Base-by-base conservation (phyloP, 2,888 invertebrate species). In the Oscheius sp. region DNA sequence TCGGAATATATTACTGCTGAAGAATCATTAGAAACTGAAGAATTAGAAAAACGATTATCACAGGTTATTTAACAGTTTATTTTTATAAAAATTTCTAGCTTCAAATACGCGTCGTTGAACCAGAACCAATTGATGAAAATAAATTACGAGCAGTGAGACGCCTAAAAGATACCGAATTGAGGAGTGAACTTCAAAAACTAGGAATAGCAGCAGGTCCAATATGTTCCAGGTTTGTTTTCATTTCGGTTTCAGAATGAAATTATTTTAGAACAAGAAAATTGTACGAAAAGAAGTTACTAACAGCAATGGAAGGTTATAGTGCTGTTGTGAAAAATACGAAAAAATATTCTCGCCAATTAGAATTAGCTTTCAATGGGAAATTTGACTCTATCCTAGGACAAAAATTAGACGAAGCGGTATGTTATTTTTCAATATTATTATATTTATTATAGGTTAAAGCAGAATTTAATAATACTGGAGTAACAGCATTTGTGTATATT, bases 401-500 rank as follows among this genome's bases (percentile, higher is more conserved):
- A 55, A 41, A 35, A 9, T 64, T 68, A 13, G 63, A 78, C 46
- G 61, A 69, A 35, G 9, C 25, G 64, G 76, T 72, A 61, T 35
- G 45, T 43, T 71, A 3, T 35, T n/a, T n/a, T 7, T 64, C 3
- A 1, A 18, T 1, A 41, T 9, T 35, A 18, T 58, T 13, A 21
- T 59, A 12, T 16, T 27, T 25, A 12, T 68, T 69, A 21, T 18
- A 66, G 64, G 29, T 63, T 16, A 49, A 69, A 21, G 29, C 35
- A 23, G 64, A 58, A 16, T 73, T 73, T 35, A 18, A 29, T n/a
- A 64, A 59, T 46, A 25, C 25, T 18, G 73, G 73, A 12, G 69
- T 73, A 21, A 80, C 74, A 1, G 76, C 78, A 1, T 86, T 86
- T 69, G 84, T 84, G 75, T 86, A 86, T 69, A 69, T 86, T 3